These are phyloP conservation scores for Mechanitis mazaeus DNA, from an alignment of 2,888 invertebrate genomes.

Conservation along the genomic window DNA sequence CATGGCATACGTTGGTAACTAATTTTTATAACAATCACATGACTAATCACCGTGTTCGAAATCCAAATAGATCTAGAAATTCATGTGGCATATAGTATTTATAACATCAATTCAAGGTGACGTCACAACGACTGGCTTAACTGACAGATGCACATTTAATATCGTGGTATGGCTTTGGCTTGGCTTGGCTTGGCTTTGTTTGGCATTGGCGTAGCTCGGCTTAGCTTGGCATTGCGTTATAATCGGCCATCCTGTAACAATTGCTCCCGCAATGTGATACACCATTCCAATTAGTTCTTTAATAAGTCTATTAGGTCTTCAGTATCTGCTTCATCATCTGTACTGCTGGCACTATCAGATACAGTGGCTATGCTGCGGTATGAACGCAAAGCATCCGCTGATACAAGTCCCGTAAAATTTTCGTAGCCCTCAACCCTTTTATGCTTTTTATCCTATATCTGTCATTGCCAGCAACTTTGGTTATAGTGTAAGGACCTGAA, in stretches of 20 bases:
- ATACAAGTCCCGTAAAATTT: slow-evolving; percentile 26
- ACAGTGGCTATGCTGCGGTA: slow-evolving; percentile 12
- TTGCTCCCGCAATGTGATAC: slow-evolving; percentile 28
- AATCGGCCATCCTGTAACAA: slow-evolving; percentile 29
- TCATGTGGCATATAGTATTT: too few relatives aligned
- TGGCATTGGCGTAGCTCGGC: too few relatives aligned
- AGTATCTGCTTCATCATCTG: background rate
- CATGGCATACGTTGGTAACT: too few relatives aligned
- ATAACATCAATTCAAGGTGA: too few relatives aligned
- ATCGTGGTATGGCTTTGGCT: slow-evolving; percentile 7
- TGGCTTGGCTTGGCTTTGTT: too few relatives aligned
- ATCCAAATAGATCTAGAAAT: too few relatives aligned
- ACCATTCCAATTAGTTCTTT: background rate
- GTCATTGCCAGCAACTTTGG: slow-evolving; percentile 32
- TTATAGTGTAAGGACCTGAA: slow-evolving; percentile 32
- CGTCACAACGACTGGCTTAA: too few relatives aligned
- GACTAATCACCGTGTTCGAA: too few relatives aligned
- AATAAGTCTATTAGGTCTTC: background rate
- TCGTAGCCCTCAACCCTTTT: slow-evolving; percentile 28
- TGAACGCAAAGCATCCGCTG: slow-evolving; percentile 27
- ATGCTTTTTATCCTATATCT: slow-evolving; percentile 29
- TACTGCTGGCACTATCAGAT: slow-evolving; percentile 20
- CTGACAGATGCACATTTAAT: too few relatives aligned
- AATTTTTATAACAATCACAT: too few relatives aligned
- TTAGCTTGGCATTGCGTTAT: too few relatives aligned